Evolutionary conservation across 2,888 invertebrate genomes (phyloP).

Genomic region (Phanerotoma sp.): DNA sequence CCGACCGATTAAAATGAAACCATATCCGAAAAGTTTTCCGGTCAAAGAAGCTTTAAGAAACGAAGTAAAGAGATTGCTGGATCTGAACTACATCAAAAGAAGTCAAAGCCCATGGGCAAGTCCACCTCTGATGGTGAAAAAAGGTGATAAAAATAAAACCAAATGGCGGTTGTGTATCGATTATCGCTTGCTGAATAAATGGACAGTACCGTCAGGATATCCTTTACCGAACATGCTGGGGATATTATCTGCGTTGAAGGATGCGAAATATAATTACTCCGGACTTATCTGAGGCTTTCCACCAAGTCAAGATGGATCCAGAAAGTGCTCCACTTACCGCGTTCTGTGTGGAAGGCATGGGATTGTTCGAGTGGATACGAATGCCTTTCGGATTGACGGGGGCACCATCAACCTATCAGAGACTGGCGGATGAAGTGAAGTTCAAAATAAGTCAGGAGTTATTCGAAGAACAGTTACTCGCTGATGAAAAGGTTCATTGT

Average conservation of each 20-base stretch:
- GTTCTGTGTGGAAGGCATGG: constrained; percentile 27
- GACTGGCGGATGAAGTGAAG: neutral
- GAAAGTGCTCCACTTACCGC: constrained; percentile 16
- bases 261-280: neutral
- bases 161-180: no score
- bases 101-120: no score
- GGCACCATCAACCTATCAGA: constrained; percentile 28
- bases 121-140: no score
- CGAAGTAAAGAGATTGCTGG: no score
- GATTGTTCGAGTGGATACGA: constrained; percentile 24
- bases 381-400: constrained; percentile 32
- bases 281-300: neutral
- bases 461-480: constrained; percentile 15
- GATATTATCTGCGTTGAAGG: neutral
- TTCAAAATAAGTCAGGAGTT: constrained; percentile 21
- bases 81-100: no score
- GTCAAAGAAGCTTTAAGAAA: no score
- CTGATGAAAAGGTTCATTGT: constrained; percentile 9
- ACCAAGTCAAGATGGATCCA: neutral
- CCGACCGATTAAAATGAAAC: no score
- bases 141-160: no score
- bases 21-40: no score
- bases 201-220: neutral
- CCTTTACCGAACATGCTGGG: neutral
- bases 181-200: no score